These are phyloP conservation scores for Pollenia angustigena DNA, from an alignment of 2,888 invertebrate species.

Conservation along the genomic window DNA sequence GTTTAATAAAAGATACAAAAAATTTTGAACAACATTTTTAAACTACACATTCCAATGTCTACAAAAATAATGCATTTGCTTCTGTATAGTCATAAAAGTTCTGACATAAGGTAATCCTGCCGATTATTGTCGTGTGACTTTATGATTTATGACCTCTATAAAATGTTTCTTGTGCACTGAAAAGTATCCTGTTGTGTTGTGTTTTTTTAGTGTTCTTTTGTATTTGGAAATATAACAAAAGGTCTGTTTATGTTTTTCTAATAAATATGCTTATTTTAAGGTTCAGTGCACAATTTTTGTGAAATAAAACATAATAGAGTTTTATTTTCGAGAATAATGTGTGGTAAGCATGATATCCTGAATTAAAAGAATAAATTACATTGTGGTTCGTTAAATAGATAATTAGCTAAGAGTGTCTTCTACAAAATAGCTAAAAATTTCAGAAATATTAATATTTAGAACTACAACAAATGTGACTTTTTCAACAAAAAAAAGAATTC, in stretches of 20 bases:
- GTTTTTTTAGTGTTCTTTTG: conserved; percentile 26
- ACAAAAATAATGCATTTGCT: conserved; percentile 4
- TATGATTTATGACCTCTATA: conserved; percentile 83
- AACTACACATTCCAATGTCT: conserved; percentile 22
- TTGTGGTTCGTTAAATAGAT: neutral
- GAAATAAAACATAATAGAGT: conserved; percentile 8
- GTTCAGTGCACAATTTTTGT: conserved; percentile 67
- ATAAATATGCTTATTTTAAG: conserved; percentile 68
- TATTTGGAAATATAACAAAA: conserved; percentile 40
- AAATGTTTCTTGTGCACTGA: conserved; percentile 76
- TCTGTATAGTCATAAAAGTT: conserved; percentile 31
- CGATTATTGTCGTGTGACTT: conserved; percentile 79
- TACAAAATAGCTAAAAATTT: too few relatives aligned
- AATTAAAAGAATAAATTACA: neutral
- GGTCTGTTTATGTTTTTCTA: conserved; percentile 51
- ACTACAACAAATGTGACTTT: too few relatives aligned
- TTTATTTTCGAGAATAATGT: conserved; percentile 34
- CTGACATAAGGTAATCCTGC: conserved; percentile 74
- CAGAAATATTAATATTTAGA: too few relatives aligned
- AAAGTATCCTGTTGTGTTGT: conserved; percentile 2
- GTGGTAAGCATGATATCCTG: conserved; percentile 50
- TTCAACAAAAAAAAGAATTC: too few relatives aligned
- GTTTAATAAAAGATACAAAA: conserved; percentile 81
- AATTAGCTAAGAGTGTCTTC: neutral
- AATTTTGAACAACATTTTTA: conserved; percentile 74